A percentile compares a stretch with the other conserved stretches of the same genome.
These are phyloP conservation scores for Tiliqua scincoides DNA, from an alignment of 2,113 vertebrate species.

Conservation along the genomic window DNA sequence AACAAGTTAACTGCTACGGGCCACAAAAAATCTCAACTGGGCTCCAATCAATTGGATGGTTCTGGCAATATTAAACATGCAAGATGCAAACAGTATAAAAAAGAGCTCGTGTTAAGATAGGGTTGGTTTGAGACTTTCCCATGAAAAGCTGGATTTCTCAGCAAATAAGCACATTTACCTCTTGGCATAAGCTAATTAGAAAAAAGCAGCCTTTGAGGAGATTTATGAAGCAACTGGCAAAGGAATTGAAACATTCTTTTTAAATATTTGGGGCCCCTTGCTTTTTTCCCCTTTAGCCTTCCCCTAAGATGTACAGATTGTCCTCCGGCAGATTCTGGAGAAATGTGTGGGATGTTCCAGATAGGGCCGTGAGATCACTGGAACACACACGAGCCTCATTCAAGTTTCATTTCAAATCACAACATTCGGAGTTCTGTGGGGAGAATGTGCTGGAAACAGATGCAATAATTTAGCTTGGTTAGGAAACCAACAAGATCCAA, in stretches of 20 bases:
- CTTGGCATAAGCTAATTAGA: not conserved
- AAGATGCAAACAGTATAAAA: rapidly evolving
- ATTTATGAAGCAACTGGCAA: not conserved
- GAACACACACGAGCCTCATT: not conserved
- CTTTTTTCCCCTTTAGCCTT: not conserved
- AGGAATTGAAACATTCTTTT: not conserved
- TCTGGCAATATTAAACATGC: not conserved
- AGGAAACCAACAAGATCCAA: not conserved
- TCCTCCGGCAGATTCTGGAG: not conserved
- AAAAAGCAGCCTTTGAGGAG: not conserved
- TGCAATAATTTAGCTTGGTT: not conserved
- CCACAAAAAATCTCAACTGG: not conserved
- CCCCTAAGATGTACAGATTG: not conserved
- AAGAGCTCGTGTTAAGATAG: rapidly evolving
- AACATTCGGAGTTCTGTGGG: not conserved
- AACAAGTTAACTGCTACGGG: rapidly evolving
- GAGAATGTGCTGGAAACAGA: not conserved
- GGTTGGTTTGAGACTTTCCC: not conserved
- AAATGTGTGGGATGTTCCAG: not conserved
- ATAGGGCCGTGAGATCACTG: constrained; percentile 6
- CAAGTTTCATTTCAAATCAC: not conserved
- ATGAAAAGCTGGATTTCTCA: not conserved
- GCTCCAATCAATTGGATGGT: not conserved
- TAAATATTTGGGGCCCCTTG: not conserved
- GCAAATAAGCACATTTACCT: not conserved